Evolutionary conservation across 1,140 invertebrate species (phyloP).

Genomic region (Pseudoatta argentina): DNA sequence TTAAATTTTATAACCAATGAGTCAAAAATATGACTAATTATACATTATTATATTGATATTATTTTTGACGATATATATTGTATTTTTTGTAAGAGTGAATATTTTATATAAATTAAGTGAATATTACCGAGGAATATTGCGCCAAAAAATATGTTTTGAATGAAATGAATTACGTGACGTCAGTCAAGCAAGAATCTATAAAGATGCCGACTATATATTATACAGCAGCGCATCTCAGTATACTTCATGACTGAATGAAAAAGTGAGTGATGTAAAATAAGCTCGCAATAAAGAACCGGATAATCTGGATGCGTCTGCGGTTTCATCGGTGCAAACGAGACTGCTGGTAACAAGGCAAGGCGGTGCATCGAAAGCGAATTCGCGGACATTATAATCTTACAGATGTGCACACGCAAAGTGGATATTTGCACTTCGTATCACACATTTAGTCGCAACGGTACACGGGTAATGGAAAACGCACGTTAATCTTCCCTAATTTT

Average conservation of each 20-base stretch:
- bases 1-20: background rate
- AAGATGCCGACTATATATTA: background rate
- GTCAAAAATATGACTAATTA: background rate
- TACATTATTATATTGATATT: background rate
- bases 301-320: conserved; percentile 63
- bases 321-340: conserved; percentile 64
- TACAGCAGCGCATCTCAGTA: background rate
- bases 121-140: no score
- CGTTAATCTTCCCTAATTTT: conserved; percentile 67
- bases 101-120: background rate
- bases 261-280: conserved; percentile 62
- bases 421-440: conserved; percentile 51
- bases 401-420: conserved; percentile 40
- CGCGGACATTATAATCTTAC: conserved; percentile 48
- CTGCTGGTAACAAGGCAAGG: conserved; percentile 19
- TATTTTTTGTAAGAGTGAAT: background rate
- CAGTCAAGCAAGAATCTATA: background rate
- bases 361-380: conserved; percentile 58
- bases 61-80: background rate
- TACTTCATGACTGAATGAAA: background rate
- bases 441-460: conserved; percentile 29
- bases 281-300: conserved; percentile 67
- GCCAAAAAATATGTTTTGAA: background rate
- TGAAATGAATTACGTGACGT: conserved; percentile 3
- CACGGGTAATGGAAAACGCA: conserved; percentile 41